phyloP scores from a whole-genome alignment of 2,797 vertebrate genomes.

The Propithecus deckenii region DNA sequence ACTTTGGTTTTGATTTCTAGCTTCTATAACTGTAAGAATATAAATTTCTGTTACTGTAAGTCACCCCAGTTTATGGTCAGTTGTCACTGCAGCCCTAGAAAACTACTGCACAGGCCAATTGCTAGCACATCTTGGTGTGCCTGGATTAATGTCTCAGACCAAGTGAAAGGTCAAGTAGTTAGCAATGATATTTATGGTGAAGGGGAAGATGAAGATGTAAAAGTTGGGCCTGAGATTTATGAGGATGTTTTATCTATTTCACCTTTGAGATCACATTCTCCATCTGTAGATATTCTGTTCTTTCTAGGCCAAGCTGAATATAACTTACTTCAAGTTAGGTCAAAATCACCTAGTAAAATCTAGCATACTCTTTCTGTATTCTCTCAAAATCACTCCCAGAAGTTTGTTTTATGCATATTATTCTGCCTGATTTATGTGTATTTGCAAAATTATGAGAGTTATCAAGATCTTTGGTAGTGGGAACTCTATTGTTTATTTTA shows the following conservation, averaged over 20 bases:
- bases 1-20: not conserved
- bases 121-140: not conserved
- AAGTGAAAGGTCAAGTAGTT: not conserved
- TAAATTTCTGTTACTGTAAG: not conserved
- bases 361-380: not conserved
- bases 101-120: not conserved
- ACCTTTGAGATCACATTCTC: not conserved
- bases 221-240: not conserved
- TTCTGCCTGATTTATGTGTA: not conserved
- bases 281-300: not conserved
- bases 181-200: not conserved
- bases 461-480: not conserved
- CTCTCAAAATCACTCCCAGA: not conserved
- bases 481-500: not conserved
- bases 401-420: not conserved
- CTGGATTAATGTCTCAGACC: not conserved
- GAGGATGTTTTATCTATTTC: not conserved
- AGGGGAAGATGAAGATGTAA: not conserved
- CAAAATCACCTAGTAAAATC: not conserved
- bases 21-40: not conserved
- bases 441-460: not conserved
- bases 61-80: not conserved
- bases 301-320: not conserved
- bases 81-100: not conserved
- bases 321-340: not conserved